Evolutionary conservation across 1,140 invertebrate genomes (phyloP).

Genomic region (Drosophila mauritiana): DNA sequence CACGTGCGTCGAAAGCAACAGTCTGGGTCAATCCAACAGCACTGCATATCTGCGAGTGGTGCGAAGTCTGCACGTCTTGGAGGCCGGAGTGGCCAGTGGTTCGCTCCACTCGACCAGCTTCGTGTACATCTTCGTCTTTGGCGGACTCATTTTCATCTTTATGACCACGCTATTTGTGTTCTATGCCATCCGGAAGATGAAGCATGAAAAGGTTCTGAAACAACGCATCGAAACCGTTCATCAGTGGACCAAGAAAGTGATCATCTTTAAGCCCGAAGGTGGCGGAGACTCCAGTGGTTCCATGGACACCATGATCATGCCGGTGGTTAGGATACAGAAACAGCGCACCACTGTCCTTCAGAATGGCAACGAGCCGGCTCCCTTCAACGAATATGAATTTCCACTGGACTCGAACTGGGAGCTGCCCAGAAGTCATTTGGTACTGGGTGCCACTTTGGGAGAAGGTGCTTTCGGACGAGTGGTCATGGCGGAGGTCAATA

Average conservation of each 20-base stretch:
- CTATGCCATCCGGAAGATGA: constrained; percentile 87
- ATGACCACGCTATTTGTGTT: constrained; percentile 77
- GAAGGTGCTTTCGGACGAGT: constrained; percentile 98
- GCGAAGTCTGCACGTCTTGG: constrained; percentile 84
- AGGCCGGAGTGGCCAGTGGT: constrained; percentile 34
- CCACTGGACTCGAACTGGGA: constrained; percentile 97
- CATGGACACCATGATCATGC: constrained; percentile 89
- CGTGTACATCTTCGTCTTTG: constrained; percentile 28
- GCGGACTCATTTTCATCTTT: constrained; percentile 45
- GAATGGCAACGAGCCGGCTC: constrained; percentile 86
- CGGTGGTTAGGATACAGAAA: constrained; percentile 94
- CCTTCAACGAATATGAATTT: constrained; percentile 95
- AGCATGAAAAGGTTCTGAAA: constrained; percentile 88
- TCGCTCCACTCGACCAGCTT: constrained; percentile 20
- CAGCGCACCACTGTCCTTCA: constrained; percentile 89
- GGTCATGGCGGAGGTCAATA: constrained; percentile 92
- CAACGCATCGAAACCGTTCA: constrained; percentile 91
- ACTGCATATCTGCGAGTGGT: constrained; percentile 94
- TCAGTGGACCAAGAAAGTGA: constrained; percentile 95
- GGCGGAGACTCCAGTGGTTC: constrained; percentile 85
- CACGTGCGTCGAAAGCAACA: constrained; percentile 94
- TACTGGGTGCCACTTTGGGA: constrained; percentile 92
- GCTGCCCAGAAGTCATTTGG: constrained; percentile 90
- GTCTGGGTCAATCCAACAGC: constrained; percentile 90
- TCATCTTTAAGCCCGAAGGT: constrained; percentile 91